A percentile compares a stretch with the other conserved stretches of the same genome.
These are phyloP conservation scores for Lonchura striata DNA, from an alignment of 2,113 vertebrate species.

Conservation along the genomic window DNA sequence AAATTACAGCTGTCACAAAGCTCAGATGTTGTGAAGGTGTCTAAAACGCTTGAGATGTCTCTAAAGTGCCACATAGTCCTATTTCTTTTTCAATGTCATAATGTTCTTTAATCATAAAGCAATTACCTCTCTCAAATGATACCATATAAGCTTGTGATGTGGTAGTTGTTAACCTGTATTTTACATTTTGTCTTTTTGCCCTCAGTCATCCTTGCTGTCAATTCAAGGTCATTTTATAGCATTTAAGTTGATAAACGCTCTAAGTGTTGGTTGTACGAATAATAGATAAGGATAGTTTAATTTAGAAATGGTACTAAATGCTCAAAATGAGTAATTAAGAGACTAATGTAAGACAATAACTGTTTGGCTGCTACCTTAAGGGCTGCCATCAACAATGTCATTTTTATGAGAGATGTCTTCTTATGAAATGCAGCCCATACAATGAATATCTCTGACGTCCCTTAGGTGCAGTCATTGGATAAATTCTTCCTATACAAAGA, in stretches of 20 bases:
- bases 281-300: background rate
- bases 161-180: background rate
- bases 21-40: background rate
- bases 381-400: background rate
- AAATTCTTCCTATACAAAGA: background rate
- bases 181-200: background rate
- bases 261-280: background rate
- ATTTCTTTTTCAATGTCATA: background rate
- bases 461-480: background rate
- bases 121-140: background rate
- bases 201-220: background rate
- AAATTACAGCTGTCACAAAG: background rate
- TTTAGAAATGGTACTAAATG: background rate
- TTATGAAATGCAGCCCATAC: background rate
- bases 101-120: background rate
- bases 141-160: background rate
- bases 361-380: background rate
- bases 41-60: background rate
- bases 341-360: background rate
- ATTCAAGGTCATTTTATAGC: background rate
- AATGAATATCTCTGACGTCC: background rate
- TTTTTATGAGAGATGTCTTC: background rate
- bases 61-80: background rate
- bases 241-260: background rate
- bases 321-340: background rate